A percentile compares a stretch with the other conserved stretches of the same genome.
phyloP scores from a whole-genome alignment of 2,888 invertebrate genomes.

The Morpho deidamia region DNA sequence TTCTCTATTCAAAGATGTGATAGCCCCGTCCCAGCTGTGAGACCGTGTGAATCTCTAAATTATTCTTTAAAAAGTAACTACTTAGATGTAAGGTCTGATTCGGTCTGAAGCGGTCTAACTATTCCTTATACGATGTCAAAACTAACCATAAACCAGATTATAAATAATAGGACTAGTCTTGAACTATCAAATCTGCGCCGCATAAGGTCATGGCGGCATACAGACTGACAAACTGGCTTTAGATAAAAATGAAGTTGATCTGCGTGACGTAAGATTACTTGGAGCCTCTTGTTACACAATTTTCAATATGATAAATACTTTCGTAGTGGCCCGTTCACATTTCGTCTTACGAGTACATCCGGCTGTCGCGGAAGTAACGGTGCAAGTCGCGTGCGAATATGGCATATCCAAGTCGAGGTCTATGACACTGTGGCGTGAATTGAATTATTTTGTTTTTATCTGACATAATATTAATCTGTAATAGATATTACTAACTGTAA shows the following conservation, averaged over 20 bases:
- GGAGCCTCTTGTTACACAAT: constrained; percentile 11
- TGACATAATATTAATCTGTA: neutral
- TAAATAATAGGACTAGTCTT: too few species aligned
- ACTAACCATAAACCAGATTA: too few species aligned
- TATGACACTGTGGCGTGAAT: constrained; percentile 13
- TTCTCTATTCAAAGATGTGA: too few species aligned
- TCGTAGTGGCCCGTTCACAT: constrained; percentile 26
- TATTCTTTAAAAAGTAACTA: too few species aligned
- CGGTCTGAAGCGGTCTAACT: too few species aligned
- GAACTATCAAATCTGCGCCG: too few species aligned
- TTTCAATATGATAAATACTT: constrained; percentile 12
- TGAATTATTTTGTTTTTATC: constrained; percentile 5
- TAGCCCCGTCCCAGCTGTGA: too few species aligned
- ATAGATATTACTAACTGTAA: neutral
- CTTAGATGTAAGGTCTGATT: too few species aligned
- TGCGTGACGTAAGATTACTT: neutral
- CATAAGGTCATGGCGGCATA: too few species aligned
- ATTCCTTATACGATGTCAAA: too few species aligned
- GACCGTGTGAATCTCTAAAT: too few species aligned
- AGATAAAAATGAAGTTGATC: neutral
- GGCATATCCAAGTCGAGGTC: constrained; percentile 15
- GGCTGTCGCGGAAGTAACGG: constrained; percentile 59
- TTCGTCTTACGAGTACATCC: constrained; percentile 29
- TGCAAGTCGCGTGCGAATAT: constrained; percentile 43
- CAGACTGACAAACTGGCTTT: neutral